These are phyloP conservation scores for Bombyx huttoni DNA, from an alignment of 2,888 invertebrate genomes.

Conservation along the genomic window DNA sequence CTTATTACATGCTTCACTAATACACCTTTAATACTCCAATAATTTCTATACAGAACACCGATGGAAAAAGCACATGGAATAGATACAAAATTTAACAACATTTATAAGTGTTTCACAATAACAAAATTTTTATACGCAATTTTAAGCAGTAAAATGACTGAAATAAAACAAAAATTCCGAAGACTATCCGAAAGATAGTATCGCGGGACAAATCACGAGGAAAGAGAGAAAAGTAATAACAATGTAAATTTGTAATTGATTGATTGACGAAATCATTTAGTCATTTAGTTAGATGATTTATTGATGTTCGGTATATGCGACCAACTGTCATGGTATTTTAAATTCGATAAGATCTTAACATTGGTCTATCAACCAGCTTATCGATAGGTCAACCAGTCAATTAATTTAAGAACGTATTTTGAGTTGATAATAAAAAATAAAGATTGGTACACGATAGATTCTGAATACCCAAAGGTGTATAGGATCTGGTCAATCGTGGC, in stretches of 20 bases:
- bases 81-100: conserved; percentile 6
- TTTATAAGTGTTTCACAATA: conserved; percentile 3
- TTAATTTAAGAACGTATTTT: too few relatives aligned
- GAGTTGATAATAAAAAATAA: background rate
- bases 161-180: too few relatives aligned
- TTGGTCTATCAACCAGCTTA: too few relatives aligned
- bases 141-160: conserved; percentile 9
- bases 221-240: conserved; percentile 29
- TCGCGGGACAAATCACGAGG: conserved; percentile 32
- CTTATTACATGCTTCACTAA: conserved; percentile 11
- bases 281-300: too few relatives aligned
- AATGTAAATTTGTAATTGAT: too few relatives aligned
- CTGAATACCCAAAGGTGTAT: conserved; percentile 64
- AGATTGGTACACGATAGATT: conserved; percentile 13
- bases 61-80: conserved; percentile 2
- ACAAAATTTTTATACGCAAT: conserved; percentile 6
- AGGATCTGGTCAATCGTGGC: conserved; percentile 13
- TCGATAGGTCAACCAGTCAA: too few relatives aligned
- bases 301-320: too few relatives aligned
- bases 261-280: too few relatives aligned
- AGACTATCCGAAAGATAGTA: too few relatives aligned
- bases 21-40: background rate
- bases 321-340: too few relatives aligned
- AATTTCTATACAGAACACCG: background rate
- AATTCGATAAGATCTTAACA: too few relatives aligned